phyloP scores from a whole-genome alignment of 2,888 invertebrate genomes.

The Lottia scabra region DNA sequence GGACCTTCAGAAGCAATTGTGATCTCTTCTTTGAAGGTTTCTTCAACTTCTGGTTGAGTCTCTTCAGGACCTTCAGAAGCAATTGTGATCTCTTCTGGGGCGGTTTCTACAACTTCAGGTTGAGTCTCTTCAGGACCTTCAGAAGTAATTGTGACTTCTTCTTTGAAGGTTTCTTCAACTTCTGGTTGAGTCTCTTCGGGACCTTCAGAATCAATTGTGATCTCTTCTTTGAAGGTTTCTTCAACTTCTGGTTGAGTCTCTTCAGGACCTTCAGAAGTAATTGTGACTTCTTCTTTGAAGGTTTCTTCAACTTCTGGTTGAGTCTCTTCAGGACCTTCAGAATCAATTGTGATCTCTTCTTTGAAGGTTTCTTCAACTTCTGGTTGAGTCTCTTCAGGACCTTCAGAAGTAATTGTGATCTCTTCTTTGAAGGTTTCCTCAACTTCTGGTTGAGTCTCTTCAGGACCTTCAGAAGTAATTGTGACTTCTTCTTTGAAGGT shows the following conservation, averaged over 20 bases:
- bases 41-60: conserved; percentile 2
- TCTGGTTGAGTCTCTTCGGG: neutral
- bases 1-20: neutral
- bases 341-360: neutral
- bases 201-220: neutral
- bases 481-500: neutral
- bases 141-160: neutral
- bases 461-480: neutral
- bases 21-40: neutral
- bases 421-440: neutral
- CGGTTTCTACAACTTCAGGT: neutral
- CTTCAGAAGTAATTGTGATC: neutral
- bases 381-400: neutral
- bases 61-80: neutral
- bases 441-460: neutral
- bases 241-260: neutral
- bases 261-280: neutral
- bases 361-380: conserved; percentile 3
- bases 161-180: neutral
- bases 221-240: neutral
- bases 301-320: neutral
- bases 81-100: neutral
- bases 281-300: neutral
- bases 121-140: neutral
- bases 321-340: neutral